These are phyloP conservation scores for Herpailurus yagouaroundi DNA, from an alignment of 2,113 vertebrate genomes.

Conservation along the genomic window DNA sequence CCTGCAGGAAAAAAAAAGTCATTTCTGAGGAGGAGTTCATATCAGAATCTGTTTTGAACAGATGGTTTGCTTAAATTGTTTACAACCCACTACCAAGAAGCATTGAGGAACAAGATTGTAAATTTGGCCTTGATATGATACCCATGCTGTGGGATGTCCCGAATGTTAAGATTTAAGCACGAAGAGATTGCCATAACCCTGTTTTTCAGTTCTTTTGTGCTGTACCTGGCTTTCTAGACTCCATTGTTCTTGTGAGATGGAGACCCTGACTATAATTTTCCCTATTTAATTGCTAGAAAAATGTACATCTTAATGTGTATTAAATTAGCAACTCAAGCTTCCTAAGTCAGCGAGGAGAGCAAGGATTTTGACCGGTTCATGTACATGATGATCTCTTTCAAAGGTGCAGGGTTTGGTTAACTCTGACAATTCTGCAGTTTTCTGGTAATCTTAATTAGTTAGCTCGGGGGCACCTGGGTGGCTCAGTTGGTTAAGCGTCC, in stretches of 20 bases:
- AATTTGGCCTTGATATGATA: constrained; percentile 28
- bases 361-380: not conserved
- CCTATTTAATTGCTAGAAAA: not conserved
- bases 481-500: no score
- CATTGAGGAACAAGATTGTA: constrained; percentile 28
- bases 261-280: not conserved
- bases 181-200: not conserved
- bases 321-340: not conserved
- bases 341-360: not conserved
- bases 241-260: not conserved
- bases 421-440: not conserved
- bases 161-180: constrained; percentile 47
- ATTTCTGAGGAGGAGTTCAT: not conserved
- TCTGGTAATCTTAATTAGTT: not conserved
- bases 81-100: constrained; percentile 11
- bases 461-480: no score
- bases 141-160: not conserved
- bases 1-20: not conserved
- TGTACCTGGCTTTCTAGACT: not conserved
- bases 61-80: constrained; percentile 57
- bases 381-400: not conserved
- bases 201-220: not conserved
- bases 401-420: not conserved
- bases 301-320: not conserved
- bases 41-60: constrained; percentile 26